Conservation (phyloP, 2,888 invertebrate species). For the Tiliacea citrago region DNA sequence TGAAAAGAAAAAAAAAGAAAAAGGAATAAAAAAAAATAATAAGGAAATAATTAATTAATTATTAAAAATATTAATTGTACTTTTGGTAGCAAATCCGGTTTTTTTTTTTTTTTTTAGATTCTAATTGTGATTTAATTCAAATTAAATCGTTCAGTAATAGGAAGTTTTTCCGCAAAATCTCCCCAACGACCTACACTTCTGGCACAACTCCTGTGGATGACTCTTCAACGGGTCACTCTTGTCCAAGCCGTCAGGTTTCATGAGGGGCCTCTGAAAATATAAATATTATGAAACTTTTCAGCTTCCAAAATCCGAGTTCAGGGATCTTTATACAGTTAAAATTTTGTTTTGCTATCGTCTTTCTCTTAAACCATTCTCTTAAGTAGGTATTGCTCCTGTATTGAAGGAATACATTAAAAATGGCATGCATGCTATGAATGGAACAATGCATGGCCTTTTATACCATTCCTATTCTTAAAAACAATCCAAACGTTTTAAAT, state of each 20-base stretch:
- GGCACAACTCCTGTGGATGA: constrained; percentile 65
- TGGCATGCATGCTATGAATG: too few species aligned
- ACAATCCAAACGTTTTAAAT: too few species aligned
- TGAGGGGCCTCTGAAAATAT: constrained; percentile 63
- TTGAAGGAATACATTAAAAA: too few species aligned
- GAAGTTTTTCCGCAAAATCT: constrained; percentile 55
- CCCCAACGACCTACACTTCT: constrained; percentile 66
- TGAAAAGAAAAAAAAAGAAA: too few species aligned
- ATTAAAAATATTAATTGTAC: constrained; percentile 28
- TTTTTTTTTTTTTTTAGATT: too few species aligned
- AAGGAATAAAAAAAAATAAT: not conserved
- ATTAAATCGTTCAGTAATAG: not conserved
- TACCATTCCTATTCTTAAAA: too few species aligned
- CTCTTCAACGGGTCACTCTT: constrained; percentile 65
- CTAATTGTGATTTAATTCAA: not conserved
- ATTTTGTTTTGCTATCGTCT: too few species aligned
- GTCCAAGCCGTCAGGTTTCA: constrained; percentile 64
- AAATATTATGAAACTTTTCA: not conserved
- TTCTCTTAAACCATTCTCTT: too few species aligned
- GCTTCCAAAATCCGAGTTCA: not conserved
- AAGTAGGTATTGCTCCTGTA: too few species aligned
- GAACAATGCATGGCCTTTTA: too few species aligned
- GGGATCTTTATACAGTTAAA: not conserved
- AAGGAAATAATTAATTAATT: too few species aligned
- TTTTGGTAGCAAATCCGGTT: not conserved